Conservation (phyloP, 2,797 vertebrate genomes). For the Phylloscopus collybita region DNA sequence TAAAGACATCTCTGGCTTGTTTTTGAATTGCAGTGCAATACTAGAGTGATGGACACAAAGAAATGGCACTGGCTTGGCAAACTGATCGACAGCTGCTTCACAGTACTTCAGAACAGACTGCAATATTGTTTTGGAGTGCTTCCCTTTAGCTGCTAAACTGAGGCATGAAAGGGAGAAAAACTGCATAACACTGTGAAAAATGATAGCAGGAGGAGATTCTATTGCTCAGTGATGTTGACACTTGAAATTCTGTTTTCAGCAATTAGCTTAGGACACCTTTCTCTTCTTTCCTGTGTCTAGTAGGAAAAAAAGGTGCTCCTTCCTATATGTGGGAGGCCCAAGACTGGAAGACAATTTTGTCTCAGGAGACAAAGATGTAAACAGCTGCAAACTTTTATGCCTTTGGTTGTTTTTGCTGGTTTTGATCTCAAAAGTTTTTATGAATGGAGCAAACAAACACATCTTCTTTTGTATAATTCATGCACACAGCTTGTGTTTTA, state of each 20-base stretch:
- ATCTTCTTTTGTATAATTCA: neutral
- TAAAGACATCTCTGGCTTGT: neutral
- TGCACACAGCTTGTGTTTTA: neutral
- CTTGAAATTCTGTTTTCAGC: neutral
- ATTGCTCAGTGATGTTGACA: neutral
- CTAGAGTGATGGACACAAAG: neutral
- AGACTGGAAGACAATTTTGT: neutral
- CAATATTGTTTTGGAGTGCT: neutral
- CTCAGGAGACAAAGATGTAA: neutral
- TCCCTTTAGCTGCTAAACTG: neutral
- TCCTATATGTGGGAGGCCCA: neutral
- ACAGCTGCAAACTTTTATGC: neutral
- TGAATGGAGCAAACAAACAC: neutral
- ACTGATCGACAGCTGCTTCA: neutral
- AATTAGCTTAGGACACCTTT: neutral
- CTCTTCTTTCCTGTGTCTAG: neutral
- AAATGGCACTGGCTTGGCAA: slow-evolving; percentile 3
- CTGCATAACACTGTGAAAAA: neutral
- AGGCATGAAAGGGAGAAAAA: neutral
- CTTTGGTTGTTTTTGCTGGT: neutral
- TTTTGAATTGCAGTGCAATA: neutral
- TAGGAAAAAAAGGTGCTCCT: neutral
- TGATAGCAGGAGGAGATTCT: neutral
- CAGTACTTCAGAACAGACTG: neutral
- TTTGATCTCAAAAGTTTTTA: neutral